Conservation (phyloP, 2,797 vertebrate genomes). For the Acrocephalus scirpaceus region DNA sequence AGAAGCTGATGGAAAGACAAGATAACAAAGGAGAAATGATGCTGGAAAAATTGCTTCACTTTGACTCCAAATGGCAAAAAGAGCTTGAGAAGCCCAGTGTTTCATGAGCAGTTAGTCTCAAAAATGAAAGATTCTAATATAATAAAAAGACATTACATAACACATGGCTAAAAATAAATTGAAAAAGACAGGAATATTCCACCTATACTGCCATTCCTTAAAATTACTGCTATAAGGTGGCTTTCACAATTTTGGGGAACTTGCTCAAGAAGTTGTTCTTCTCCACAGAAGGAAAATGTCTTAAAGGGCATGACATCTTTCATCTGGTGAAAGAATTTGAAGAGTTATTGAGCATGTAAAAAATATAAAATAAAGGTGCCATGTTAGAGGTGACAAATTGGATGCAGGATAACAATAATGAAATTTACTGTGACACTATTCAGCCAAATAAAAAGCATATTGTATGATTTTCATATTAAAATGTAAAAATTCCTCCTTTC, state of each 20-base stretch:
- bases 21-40: constrained; percentile 65
- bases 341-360: constrained; percentile 3
- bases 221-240: constrained; percentile 55
- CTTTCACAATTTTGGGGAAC: constrained; percentile 21
- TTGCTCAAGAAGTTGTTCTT: constrained; percentile 21
- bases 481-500: not conserved
- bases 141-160: constrained; percentile 48
- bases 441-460: not conserved
- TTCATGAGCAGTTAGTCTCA: constrained; percentile 43
- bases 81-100: constrained; percentile 38
- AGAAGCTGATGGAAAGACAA: constrained; percentile 58
- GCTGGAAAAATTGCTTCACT: constrained; percentile 67
- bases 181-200: constrained; percentile 2
- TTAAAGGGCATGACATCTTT: constrained; percentile 30
- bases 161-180: constrained; percentile 3
- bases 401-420: not conserved
- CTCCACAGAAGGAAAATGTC: not conserved
- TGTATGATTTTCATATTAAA: not conserved
- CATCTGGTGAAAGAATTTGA: not conserved
- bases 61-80: constrained; percentile 57
- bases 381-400: not conserved
- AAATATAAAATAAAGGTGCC: constrained; percentile 25
- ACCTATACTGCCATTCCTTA: constrained; percentile 25
- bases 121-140: constrained; percentile 30
- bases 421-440: not conserved